Evolutionary conservation across 2,888 invertebrate genomes (phyloP).

Genomic region (Metellina segmentata): DNA sequence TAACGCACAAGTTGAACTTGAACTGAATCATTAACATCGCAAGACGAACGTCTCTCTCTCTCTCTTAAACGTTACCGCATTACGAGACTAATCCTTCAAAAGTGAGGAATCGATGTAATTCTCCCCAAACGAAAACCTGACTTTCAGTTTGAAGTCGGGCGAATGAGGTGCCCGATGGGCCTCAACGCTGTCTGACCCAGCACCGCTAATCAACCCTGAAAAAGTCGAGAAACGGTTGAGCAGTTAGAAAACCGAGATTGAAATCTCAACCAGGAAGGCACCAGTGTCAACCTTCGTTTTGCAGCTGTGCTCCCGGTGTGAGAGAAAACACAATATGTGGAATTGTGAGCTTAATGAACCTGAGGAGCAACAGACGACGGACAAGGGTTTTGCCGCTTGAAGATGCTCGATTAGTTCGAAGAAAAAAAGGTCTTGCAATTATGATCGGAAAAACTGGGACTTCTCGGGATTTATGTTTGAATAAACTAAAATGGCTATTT

Average conservation of each 20-base stretch:
- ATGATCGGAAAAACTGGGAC: not conserved
- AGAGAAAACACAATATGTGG: not conserved
- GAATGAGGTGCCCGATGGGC: not conserved
- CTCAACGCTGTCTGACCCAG: not conserved
- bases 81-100: slow-evolving; percentile 18
- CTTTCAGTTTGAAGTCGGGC: not conserved
- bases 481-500: not conserved
- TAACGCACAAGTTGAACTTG: not conserved
- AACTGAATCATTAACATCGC: not conserved
- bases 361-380: not conserved
- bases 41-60: not conserved
- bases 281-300: slow-evolving; percentile 15
- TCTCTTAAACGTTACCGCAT: slow-evolving; percentile 12
- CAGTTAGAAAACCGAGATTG: slow-evolving; percentile 12
- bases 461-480: not conserved
- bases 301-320: not conserved
- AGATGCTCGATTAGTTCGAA: too few relatives aligned
- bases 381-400: not conserved
- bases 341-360: slow-evolving; percentile 13
- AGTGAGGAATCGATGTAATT: not conserved
- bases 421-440: not conserved
- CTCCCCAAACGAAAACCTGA: slow-evolving; percentile 16
- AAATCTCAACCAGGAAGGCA: slow-evolving; percentile 34
- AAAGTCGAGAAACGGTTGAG: not conserved
- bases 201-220: not conserved